A percentile compares a stretch with the other conserved stretches of the same genome.
These are phyloP conservation scores for Chrysocyon brachyurus DNA, from an alignment of 2,797 vertebrate genomes.

Conservation along the genomic window DNA sequence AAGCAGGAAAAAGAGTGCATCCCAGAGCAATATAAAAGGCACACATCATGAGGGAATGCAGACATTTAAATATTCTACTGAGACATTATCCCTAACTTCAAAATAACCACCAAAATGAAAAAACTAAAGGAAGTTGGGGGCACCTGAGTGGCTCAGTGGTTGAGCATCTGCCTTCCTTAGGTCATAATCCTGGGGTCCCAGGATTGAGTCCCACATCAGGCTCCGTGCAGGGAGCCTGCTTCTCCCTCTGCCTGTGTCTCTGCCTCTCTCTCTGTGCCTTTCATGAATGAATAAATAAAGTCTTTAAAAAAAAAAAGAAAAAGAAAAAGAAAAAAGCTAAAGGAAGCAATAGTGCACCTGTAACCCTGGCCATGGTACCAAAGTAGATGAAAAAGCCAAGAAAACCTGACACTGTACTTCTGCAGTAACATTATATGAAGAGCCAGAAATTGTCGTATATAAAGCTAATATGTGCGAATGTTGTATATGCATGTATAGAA, in stretches of 20 bases:
- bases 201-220: no score
- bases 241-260: no score
- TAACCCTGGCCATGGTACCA: not conserved
- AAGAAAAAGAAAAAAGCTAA: not conserved
- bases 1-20: not conserved
- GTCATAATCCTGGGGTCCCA: no score
- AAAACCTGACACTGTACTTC: not conserved
- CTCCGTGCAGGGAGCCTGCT: no score
- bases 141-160: no score
- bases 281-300: no score
- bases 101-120: conserved; percentile 24
- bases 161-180: no score
- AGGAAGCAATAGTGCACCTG: not conserved
- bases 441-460: not conserved
- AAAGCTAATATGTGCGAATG: not conserved
- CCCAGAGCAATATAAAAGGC: not conserved
- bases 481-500: not conserved
- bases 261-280: no score
- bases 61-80: not conserved
- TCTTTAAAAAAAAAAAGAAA: no score
- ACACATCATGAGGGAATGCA: not conserved
- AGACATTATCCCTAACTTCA: conserved; percentile 22
- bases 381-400: not conserved
- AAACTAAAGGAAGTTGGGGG: not conserved
- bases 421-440: not conserved